Percentiles rank a stretch among this genome's conserved stretches.
These are phyloP conservation scores for Agrilus mali DNA, from an alignment of 2,888 invertebrate genomes.

Conservation along the genomic window DNA sequence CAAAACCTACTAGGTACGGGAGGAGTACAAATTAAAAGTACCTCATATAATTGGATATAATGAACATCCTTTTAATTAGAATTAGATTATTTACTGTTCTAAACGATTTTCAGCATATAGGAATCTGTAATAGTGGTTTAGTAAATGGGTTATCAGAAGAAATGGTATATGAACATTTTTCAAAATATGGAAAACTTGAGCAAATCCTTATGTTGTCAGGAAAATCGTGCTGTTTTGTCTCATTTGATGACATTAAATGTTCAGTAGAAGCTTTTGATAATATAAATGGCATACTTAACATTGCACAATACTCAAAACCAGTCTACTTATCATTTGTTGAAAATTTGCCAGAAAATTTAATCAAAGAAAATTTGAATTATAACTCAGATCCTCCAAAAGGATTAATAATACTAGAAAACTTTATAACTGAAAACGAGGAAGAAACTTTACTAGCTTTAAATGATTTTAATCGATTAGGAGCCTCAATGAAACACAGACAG, in stretches of 20 bases:
- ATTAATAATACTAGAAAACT: constrained; percentile 54
- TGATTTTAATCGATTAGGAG: constrained; percentile 25
- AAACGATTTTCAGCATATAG: constrained; percentile 43
- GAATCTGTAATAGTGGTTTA: constrained; percentile 78
- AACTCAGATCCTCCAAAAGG: constrained; percentile 46
- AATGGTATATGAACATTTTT: constrained; percentile 41
- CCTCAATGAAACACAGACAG: constrained; percentile 60
- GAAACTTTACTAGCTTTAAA: constrained; percentile 40
- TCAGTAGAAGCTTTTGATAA: constrained; percentile 44
- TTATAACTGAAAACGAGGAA: constrained; percentile 62
- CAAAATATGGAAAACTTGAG: constrained; percentile 40
- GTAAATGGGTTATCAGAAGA: constrained; percentile 65
- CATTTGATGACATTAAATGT: constrained; percentile 39
- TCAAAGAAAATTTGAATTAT: constrained; percentile 24
- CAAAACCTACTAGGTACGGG: too few species aligned
- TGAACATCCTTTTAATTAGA: neutral
- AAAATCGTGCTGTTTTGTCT: constrained; percentile 71
- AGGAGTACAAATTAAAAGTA: neutral
- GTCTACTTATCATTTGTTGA: constrained; percentile 55
- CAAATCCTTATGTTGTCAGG: constrained; percentile 59
- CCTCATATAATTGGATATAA: too few species aligned
- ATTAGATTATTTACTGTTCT: constrained; percentile 3
- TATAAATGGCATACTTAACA: constrained; percentile 46
- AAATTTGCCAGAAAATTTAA: constrained; percentile 20
- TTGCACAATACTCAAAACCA: constrained; percentile 44